phyloP scores from a whole-genome alignment of 2,113 vertebrate species.

The Heterotis niloticus region DNA sequence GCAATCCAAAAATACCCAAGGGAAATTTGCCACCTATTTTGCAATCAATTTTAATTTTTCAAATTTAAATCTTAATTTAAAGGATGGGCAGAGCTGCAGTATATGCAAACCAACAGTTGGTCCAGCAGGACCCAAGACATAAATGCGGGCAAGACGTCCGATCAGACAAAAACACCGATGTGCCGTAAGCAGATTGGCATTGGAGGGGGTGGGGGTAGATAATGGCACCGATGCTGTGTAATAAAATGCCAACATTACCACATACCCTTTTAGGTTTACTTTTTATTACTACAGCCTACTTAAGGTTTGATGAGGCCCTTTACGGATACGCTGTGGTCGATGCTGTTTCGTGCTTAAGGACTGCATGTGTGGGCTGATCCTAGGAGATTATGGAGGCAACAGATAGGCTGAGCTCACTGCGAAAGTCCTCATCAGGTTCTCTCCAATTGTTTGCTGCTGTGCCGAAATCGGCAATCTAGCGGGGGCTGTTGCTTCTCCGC shows the following conservation, averaged over 20 bases:
- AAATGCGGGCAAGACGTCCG: background rate
- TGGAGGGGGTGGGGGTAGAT: no score
- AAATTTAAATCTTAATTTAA: constrained; percentile 9
- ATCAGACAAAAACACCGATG: no score
- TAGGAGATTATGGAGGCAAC: constrained; percentile 11
- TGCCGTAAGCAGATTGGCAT: no score
- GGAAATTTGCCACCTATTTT: background rate
- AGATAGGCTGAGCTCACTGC: constrained; percentile 23
- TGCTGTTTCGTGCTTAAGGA: no score
- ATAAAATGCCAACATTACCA: no score
- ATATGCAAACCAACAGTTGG: background rate
- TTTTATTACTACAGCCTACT: no score
- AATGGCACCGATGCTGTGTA: no score
- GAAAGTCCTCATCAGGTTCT: constrained; percentile 28
- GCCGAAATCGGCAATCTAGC: background rate
- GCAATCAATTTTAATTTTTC: background rate
- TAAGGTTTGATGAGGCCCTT: background rate
- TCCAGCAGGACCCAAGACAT: background rate
- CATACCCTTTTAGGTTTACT: no score
- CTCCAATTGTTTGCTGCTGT: background rate
- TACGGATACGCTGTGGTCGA: constrained; percentile 14
- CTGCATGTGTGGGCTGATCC: constrained; percentile 8
- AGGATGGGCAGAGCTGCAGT: background rate
- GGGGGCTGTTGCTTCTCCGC: background rate
- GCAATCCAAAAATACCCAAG: background rate